Evolutionary conservation across 2,888 invertebrate species (phyloP), one percentile per base, ranked within the genome.

Genomic region (Drosophila borealis): DNA sequence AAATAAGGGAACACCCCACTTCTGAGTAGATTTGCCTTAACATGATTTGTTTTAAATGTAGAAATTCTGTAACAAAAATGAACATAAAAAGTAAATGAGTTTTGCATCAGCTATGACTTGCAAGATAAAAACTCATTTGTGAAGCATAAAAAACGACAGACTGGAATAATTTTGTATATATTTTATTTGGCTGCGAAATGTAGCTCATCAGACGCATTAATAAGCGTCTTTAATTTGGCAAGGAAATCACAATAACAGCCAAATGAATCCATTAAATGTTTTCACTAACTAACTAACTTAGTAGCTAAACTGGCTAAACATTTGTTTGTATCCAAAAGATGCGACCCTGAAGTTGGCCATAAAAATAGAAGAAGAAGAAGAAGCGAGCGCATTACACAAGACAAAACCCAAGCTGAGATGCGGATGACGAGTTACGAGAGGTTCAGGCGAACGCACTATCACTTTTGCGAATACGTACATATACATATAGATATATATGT

Each of bases 331-430:
- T 41, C 59, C 41, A n/a, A n/a, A 33, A 29, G 56, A 57, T 57
- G 64, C 69, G 74, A 69, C 75, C 78, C 78, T 78, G 69, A 75
- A 73, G 78, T 36, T 67, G 78, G 68, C 37, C 63, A 60, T 57
- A 4, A 19, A 45, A 13, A 14, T 17, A 17, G 17, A 9, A 2
- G 10, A 39, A 51, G 10, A 39, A 51, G 14, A 36, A 37, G 14
- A 10, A 13, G 25, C 13, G 6, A 48, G 29, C 57, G 25, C 72
- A 72, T 74, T 74, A 72, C 77, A 76, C 77, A 74, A 74, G 65
- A 36, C 39, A 19, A 49, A 49, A 37, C 33, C 11, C 48, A 67
- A 63, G 64, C 19, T 44, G 14, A 25, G 39, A 17, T 25, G 13
- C 21, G 50, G 51, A 51, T 50, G 48, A 70, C 76, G 34, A 68